Base-by-base conservation (phyloP, 2,113 vertebrate species). In the Pteronura brasiliensis region DNA sequence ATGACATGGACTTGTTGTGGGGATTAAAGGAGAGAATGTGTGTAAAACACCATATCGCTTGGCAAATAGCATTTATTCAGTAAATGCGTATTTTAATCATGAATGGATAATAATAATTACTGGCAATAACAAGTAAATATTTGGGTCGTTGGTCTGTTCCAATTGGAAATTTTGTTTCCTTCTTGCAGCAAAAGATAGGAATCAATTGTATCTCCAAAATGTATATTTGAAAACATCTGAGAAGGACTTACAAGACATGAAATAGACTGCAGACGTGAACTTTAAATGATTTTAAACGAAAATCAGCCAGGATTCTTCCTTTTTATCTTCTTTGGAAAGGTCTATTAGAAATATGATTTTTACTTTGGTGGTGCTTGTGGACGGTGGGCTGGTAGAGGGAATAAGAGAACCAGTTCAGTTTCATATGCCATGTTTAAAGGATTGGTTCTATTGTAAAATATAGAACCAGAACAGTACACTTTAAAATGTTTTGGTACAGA, bases 401-500 rank as follows among this genome's bases (percentile, higher is more conserved):
- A 91, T 76, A 6, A 79, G 23, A 6, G 6, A 71, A 96, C 6
- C 34, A 17, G 2, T 95, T 92, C 31, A 84, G 6, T 4, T 94
- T 63, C 6, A 44, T 8, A 15, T 83, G 17, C 59, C 13, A 12
- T 63, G 7, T 84, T 67, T 86, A 86, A n/a, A 55, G 11, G 44
- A 39, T 23, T 96, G 10, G 23, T 31, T 87, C 95, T 29, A 12
- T 47, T 29, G 71, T 83, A 59, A 96, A 94, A 8, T 18, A 93
- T 85, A 93, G 87, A 20, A 71, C 84, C 52, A 23, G 5, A 87
- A 44, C 5, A 90, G 27, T 9, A 86, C 34, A 92, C 6, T 87
- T 96, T 71, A 89, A 96, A 95, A n/a, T 55, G 5, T 92, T 87
- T 90, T 90, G 25, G 52, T 93, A 49, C 6, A 80, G 57, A 93